phyloP scores from a whole-genome alignment of 2,888 invertebrate genomes.

The Athalia rosae region DNA sequence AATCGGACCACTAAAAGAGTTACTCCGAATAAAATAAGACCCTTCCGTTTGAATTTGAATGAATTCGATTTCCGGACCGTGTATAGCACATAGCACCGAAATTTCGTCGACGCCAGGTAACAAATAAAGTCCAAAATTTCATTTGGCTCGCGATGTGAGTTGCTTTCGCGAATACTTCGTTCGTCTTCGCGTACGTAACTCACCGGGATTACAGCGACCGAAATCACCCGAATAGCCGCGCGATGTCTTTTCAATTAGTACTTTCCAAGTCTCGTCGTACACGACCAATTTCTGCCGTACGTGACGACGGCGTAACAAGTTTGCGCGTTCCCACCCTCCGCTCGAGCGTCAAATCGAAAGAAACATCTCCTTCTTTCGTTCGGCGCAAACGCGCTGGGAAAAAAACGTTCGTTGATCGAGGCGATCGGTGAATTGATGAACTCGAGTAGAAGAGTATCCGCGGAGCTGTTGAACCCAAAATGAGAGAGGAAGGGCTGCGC shows the following conservation, averaged over 20 bases:
- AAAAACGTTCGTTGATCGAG: slow-evolving; percentile 5
- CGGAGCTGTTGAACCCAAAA: not conserved
- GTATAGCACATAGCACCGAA: slow-evolving; percentile 36
- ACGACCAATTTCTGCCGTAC: not conserved
- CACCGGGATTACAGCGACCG: not conserved
- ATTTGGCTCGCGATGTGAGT: not conserved
- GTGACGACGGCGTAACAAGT: not conserved
- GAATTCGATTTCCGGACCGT: slow-evolving; percentile 36
- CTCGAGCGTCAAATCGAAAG: not conserved
- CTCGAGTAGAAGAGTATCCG: slow-evolving; percentile 13
- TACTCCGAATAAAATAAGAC: slow-evolving; percentile 50
- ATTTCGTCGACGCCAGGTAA: not conserved
- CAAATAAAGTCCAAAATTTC: not conserved
- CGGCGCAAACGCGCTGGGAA: not conserved
- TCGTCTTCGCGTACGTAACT: not conserved
- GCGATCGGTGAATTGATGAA: slow-evolving; percentile 14
- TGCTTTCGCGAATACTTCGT: not conserved
- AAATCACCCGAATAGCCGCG: not conserved
- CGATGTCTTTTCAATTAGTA: no score
- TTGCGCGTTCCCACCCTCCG: not conserved
- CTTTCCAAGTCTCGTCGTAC: no score
- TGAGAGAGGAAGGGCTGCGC: not conserved
- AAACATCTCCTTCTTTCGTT: not conserved
- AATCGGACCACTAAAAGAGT: slow-evolving; percentile 42
- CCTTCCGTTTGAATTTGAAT: slow-evolving; percentile 39